Evolutionary conservation across 2,888 invertebrate genomes (phyloP).

Genomic region (Laothoe populi): DNA sequence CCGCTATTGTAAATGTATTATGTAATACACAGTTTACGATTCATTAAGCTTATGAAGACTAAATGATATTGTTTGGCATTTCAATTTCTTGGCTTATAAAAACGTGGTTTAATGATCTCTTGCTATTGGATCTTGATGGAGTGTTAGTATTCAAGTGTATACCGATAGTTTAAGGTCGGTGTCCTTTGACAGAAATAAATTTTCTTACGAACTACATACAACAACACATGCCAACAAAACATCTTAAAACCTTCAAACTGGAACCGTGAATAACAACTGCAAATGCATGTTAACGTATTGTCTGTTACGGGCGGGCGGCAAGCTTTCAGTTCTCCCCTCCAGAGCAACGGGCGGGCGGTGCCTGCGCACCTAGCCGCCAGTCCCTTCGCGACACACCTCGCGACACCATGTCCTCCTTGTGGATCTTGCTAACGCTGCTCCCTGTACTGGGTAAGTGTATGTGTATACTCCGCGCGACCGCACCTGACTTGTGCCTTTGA

Average conservation of each 20-base stretch:
- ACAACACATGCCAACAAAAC: background rate
- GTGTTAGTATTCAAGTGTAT: too few species aligned
- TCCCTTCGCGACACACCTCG: slow-evolving; percentile 75
- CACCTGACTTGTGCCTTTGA: slow-evolving; percentile 14
- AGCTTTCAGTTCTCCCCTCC: slow-evolving; percentile 67
- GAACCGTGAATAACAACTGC: slow-evolving; percentile 7
- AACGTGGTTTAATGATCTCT: too few species aligned
- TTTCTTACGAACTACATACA: background rate
- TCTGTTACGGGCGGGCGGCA: slow-evolving; percentile 72
- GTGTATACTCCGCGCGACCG: slow-evolving; percentile 44
- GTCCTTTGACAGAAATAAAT: background rate
- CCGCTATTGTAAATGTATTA: too few species aligned
- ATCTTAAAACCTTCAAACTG: slow-evolving; percentile 16
- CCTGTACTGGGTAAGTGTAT: slow-evolving; percentile 79
- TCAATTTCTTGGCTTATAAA: too few species aligned
- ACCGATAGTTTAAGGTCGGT: background rate
- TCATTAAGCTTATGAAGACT: too few species aligned
- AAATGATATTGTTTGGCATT: too few species aligned
- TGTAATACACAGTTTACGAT: too few species aligned
- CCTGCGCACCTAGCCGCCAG: slow-evolving; percentile 56
- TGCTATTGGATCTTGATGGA: too few species aligned
- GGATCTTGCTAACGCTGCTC: slow-evolving; percentile 79
- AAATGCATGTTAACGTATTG: background rate
- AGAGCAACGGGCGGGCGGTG: slow-evolving; percentile 58
- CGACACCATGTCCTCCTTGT: slow-evolving; percentile 80